Evolutionary conservation across 2,888 invertebrate species (phyloP).

Genomic region (Coecobrya sp.): DNA sequence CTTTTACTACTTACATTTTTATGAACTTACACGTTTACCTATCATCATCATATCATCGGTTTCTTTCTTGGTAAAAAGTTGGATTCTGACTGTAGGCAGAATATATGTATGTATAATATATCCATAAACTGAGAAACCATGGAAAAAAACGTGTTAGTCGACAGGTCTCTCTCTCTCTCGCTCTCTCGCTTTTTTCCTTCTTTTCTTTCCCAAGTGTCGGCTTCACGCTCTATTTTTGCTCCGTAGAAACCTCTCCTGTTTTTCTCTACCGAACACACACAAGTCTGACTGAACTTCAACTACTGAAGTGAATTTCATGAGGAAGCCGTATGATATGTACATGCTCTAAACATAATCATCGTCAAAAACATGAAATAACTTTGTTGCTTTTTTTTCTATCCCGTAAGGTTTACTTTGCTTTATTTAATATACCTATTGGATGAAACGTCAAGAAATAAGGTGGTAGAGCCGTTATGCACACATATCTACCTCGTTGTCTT

Average conservation of each 20-base stretch:
- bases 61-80: background rate
- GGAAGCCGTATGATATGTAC: background rate
- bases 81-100: background rate
- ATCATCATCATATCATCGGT: background rate
- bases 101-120: background rate
- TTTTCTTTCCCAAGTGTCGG: slow-evolving; percentile 2
- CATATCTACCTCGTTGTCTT: too few species aligned
- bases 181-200: background rate
- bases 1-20: background rate
- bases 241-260: slow-evolving; percentile 5
- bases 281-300: background rate
- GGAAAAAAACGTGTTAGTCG: slow-evolving; percentile 21
- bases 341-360: background rate
- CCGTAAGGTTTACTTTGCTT: too few species aligned
- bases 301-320: background rate
- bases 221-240: background rate
- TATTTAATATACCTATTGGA: too few species aligned
- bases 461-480: too few species aligned
- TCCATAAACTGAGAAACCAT: background rate
- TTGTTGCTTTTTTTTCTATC: background rate
- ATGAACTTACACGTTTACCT: slow-evolving; percentile 23
- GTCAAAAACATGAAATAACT: background rate
- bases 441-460: too few species aligned
- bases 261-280: background rate
- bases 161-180: background rate